Base-by-base conservation (phyloP, 2,113 vertebrate genomes). In the Taurulus bubalis region DNA sequence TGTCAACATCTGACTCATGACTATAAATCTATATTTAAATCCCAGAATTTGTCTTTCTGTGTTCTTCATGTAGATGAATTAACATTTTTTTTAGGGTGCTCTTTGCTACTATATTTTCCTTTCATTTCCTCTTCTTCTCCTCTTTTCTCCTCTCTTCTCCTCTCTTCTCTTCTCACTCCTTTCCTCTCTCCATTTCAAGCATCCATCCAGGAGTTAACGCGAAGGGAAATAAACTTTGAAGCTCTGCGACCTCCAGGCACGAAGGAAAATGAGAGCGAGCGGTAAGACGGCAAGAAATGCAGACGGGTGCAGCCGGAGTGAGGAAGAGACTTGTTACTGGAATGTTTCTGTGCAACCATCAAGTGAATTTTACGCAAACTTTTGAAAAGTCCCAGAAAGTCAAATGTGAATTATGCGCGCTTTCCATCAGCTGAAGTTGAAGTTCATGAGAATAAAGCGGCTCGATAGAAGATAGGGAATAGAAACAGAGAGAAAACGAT, bases 151-250 rank as follows among this genome's bases (percentile, higher is more conserved):
- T 75, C 49, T 77, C 59, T 38, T 8, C 56, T 83, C 67, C 60
- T 75, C 55, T 55, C 75, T 64, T 72, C 74, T 58, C 58, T 75
- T 75, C 49, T 77, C 59, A 63, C 79, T 66, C 53, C 47, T 67
- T 58, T 73, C 71, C 30, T 79, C 77, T 88, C 67, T 88, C 79
- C 86, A 92, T 93, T 93, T 93, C 90, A 91, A 90, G 79, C 64
- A 69, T 80, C 66, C 75, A 30, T 59, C 85, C 80, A 77, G 63
- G 87, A 78, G 85, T 92, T 93, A 91, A 88, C 89, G 84, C 85
- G 84, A 80, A 80, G 74, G 74, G 71, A 85, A 92, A 94, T 88
- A 71, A 88, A 94, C 90, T 95, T 95, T 93, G 91, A 94, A 95
- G 95, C 90, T 87, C 26, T 75, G 81, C 79, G 26, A 89, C 90